Evolutionary conservation across 2,113 vertebrate genomes (phyloP).

Genomic region (Microcebus tavaratra): DNA sequence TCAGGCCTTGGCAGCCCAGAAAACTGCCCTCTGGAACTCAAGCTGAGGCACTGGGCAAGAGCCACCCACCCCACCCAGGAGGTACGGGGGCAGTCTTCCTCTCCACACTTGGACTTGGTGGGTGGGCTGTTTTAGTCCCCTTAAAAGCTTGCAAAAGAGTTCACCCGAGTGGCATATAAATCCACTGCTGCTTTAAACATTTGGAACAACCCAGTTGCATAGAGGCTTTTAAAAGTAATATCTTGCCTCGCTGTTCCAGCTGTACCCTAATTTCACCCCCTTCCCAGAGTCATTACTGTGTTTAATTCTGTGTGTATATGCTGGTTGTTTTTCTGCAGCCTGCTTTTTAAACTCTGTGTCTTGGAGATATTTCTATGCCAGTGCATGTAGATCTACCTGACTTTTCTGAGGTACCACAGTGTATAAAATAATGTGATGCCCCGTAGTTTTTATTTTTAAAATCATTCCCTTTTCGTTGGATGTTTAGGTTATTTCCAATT

Average conservation of each 20-base stretch:
- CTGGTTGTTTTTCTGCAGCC: not conserved
- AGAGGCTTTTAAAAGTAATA: not conserved
- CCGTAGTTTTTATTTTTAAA: not conserved
- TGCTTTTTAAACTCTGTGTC: not conserved
- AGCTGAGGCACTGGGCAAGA: not conserved
- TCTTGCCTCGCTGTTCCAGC: not conserved
- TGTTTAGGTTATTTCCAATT: not conserved
- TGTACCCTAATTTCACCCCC: too few species aligned
- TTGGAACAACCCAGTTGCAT: not conserved
- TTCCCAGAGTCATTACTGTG: not conserved
- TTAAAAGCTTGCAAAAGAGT: not conserved
- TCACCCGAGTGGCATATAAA: not conserved
- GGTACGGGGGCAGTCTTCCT: not conserved
- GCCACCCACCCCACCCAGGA: accelerated
- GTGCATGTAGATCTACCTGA: not conserved
- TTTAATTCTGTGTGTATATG: not conserved
- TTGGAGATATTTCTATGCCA: not conserved
- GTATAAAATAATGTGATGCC: not conserved
- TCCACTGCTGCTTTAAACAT: not conserved
- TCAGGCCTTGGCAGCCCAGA: not conserved
- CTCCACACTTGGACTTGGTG: not conserved
- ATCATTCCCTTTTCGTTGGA: not conserved
- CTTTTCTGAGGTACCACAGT: not conserved
- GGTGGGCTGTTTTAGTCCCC: not conserved
- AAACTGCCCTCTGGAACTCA: not conserved